These are phyloP conservation scores for Anas platyrhynchos DNA, from an alignment of 2,113 vertebrate genomes.

Conservation along the genomic window DNA sequence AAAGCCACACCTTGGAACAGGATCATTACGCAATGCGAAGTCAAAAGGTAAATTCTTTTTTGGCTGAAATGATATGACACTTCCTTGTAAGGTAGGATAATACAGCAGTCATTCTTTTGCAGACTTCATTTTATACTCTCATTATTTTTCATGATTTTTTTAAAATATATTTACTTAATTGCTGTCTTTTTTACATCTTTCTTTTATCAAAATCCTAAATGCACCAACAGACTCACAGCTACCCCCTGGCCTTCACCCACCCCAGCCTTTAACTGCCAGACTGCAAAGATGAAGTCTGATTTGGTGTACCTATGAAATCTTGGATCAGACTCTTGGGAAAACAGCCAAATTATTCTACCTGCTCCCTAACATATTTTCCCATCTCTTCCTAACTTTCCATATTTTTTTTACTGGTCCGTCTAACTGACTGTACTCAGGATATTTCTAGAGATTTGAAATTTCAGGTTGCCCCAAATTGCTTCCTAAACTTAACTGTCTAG, in stretches of 20 bases:
- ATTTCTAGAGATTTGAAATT: neutral
- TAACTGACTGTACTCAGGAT: neutral
- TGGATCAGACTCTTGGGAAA: neutral
- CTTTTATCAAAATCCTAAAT: neutral
- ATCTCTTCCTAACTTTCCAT: neutral
- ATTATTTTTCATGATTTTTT: neutral
- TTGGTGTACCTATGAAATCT: neutral
- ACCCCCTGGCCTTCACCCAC: neutral
- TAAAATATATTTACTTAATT: neutral
- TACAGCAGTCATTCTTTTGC: neutral
- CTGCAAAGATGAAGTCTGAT: neutral
- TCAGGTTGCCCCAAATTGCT: neutral
- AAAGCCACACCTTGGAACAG: neutral
- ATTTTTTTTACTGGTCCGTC: neutral
- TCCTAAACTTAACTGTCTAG: neutral
- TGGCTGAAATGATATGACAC: neutral
- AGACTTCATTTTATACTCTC: neutral
- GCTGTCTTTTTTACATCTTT: neutral
- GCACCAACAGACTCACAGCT: neutral
- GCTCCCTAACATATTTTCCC: neutral
- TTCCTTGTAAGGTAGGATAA: neutral
- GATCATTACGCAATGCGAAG: neutral
- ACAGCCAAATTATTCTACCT: neutral
- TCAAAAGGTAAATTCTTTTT: neutral
- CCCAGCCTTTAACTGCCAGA: neutral